Evolutionary conservation across 53 echinoderm and acorn worm species (phyloP).

Genomic region (Echinarachnius parma): DNA sequence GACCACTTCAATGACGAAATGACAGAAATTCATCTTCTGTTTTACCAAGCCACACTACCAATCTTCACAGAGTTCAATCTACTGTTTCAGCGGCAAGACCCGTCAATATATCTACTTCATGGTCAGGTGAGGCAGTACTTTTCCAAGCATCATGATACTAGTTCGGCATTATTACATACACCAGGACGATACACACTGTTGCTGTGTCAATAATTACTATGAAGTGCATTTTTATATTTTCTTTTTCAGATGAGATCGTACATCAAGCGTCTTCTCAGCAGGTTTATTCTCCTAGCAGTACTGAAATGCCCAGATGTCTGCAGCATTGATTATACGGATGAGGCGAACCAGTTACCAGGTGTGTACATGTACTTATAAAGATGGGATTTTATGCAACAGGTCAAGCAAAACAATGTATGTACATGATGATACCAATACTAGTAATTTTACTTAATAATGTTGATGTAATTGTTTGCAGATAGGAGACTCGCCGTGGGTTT

Average conservation of each 20-base stretch:
- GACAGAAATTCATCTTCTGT: constrained; percentile 16
- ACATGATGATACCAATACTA: too few relatives aligned
- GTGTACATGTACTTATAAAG: neutral
- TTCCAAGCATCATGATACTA: too few relatives aligned
- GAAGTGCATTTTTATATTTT: neutral
- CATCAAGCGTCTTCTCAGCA: neutral
- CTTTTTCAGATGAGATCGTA: neutral
- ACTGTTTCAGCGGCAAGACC: constrained; percentile 17
- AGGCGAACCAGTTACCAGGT: constrained; percentile 6
- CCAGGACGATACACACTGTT: too few relatives aligned
- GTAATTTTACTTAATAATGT: neutral
- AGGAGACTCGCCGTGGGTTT: constrained; percentile 6
- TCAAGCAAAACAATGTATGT: too few relatives aligned
- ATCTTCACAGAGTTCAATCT: constrained; percentile 26
- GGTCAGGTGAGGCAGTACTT: constrained; percentile 18
- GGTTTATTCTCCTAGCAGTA: constrained; percentile 3
- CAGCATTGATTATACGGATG: neutral
- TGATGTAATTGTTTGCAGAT: constrained; percentile 5
- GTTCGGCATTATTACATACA: too few relatives aligned
- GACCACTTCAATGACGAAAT: neutral
- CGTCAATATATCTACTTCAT: constrained; percentile 8
- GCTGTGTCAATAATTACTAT: neutral
- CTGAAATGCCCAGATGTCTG: neutral
- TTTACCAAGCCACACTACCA: constrained; percentile 27
- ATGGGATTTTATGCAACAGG: neutral